phyloP scores from a whole-genome alignment of 1,140 invertebrate species.

The Calliphora vicina region DNA sequence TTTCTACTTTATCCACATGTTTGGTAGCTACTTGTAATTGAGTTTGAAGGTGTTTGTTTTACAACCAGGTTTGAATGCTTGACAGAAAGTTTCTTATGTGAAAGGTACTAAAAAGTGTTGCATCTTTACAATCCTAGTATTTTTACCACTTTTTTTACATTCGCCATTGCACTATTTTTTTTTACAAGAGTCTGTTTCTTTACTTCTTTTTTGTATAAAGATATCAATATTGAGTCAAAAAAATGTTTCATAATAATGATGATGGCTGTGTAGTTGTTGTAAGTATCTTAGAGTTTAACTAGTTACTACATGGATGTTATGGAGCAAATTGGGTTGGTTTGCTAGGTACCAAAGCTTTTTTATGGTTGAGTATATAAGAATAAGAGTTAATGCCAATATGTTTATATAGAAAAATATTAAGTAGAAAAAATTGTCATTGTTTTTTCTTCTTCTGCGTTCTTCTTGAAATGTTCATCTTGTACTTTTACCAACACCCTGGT shows the following conservation, averaged over 20 bases:
- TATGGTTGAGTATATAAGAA: neutral
- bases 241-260: no score
- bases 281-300: no score
- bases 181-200: no score
- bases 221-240: no score
- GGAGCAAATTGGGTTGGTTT: neutral
- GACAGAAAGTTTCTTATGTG: no score
- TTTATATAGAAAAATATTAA: neutral
- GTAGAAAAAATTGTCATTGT: neutral
- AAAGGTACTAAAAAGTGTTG: neutral
- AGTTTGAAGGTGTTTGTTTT: neutral
- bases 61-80: no score
- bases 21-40: neutral
- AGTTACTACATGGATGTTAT: no score
- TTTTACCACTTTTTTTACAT: no score
- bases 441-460: neutral
- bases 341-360: neutral
- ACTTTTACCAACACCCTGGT: no score
- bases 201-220: no score
- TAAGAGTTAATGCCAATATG: neutral
- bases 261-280: no score
- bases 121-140: neutral
- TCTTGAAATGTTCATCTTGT: neutral
- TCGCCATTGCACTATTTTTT: no score
- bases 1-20: neutral